Percentiles rank a stretch among this genome's conserved stretches.
phyloP scores from a whole-genome alignment of 2,888 invertebrate genomes.

The Brachypterus glaber region DNA sequence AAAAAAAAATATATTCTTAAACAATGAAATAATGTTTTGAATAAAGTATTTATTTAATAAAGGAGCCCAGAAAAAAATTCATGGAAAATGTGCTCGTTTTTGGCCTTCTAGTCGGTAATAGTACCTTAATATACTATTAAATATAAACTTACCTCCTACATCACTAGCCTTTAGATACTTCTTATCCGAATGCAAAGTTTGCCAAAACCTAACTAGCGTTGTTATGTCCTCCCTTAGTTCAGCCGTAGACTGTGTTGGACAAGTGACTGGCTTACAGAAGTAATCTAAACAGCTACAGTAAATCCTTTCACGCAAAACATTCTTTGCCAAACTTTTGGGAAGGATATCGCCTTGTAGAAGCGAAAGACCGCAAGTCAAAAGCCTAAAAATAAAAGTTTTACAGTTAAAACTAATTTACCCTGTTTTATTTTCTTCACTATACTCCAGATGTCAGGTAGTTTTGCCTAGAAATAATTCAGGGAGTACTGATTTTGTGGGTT shows the following conservation, averaged over 20 bases:
- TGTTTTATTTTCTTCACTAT: too few species aligned
- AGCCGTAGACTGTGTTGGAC: slow-evolving; percentile 71
- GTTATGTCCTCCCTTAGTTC: slow-evolving; percentile 82
- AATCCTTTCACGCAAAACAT: slow-evolving; percentile 87
- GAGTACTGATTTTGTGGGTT: too few species aligned
- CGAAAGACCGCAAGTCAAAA: slow-evolving; percentile 84
- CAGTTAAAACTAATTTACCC: too few species aligned
- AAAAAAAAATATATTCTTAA: too few species aligned
- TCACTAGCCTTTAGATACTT: slow-evolving; percentile 79
- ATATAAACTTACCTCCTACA: slow-evolving; percentile 63
- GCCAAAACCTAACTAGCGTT: slow-evolving; percentile 89
- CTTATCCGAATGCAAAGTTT: slow-evolving; percentile 88
- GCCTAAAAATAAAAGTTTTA: slow-evolving; percentile 41
- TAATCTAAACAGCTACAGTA: slow-evolving; percentile 94
- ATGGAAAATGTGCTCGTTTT: too few species aligned
- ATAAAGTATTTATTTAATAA: too few species aligned
- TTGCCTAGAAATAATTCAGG: too few species aligned
- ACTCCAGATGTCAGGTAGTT: too few species aligned
- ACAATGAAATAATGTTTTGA: too few species aligned
- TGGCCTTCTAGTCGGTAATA: too few species aligned
- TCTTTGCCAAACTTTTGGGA: slow-evolving; percentile 76
- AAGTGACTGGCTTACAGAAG: slow-evolving; percentile 83
- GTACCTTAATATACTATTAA: too few species aligned
- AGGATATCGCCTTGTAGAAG: slow-evolving; percentile 90
- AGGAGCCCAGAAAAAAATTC: too few species aligned